A percentile compares a stretch with the other conserved stretches of the same genome.
These are phyloP conservation scores for Melipona bicolor DNA, from an alignment of 2,888 invertebrate species.

Conservation along the genomic window DNA sequence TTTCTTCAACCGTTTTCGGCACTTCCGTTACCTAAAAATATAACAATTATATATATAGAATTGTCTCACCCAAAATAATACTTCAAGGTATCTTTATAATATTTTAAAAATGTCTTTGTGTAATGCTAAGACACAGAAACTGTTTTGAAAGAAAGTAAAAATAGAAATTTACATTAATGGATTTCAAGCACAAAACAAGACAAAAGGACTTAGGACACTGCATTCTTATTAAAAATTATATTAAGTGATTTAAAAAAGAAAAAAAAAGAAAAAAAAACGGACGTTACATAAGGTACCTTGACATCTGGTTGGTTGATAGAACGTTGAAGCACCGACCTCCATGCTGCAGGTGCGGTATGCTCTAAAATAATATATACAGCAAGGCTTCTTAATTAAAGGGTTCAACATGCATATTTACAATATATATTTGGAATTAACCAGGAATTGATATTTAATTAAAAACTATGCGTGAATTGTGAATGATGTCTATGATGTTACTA, in stretches of 20 bases:
- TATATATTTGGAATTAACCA: constrained; percentile 42
- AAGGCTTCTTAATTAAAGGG: constrained; percentile 66
- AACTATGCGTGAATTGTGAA: constrained; percentile 32
- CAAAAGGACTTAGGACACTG: not conserved
- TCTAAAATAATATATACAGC: constrained; percentile 82
- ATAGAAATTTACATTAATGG: constrained; percentile 26
- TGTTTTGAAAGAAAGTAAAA: not conserved
- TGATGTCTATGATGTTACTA: constrained; percentile 39
- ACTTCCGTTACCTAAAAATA: constrained; percentile 80
- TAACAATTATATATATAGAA: not conserved
- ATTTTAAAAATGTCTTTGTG: not conserved
- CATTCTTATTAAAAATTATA: not conserved
- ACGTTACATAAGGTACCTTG: constrained; percentile 78
- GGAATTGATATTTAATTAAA: constrained; percentile 37
- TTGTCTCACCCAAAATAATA: not conserved
- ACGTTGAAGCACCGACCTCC: constrained; percentile 83
- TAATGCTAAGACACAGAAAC: constrained; percentile 1
- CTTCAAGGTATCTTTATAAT: not conserved
- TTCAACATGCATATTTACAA: constrained; percentile 55
- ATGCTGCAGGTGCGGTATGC: constrained; percentile 82
- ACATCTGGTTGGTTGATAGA: constrained; percentile 78
- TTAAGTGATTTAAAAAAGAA: constrained; percentile 34
- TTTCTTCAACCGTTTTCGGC: constrained; percentile 82
- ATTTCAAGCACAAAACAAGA: constrained; percentile 43
- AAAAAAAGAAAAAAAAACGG: constrained; percentile 45